Evolutionary conservation across 2,888 invertebrate species (phyloP), one percentile per base, ranked within the genome.

Genomic region (Pseudococcus jackbeardsleyi): DNA sequence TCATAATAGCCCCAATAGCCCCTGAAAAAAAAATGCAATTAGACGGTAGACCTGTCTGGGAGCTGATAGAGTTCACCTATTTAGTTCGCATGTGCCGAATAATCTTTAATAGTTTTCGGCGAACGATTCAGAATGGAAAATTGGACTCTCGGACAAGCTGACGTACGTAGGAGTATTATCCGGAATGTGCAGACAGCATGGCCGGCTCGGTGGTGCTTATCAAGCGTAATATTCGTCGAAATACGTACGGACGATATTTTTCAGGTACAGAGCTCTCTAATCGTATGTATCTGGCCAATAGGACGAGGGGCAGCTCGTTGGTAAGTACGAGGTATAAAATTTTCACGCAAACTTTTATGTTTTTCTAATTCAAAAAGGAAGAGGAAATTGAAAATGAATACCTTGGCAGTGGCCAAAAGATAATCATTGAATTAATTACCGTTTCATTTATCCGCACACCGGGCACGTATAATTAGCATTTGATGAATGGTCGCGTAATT

Each of bases 381-480:
- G 87, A 77, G 72, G 77, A 87, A 87, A 87, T 77, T 26, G 77
- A 87, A 87, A 87, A 77, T 77, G 77, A 87, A 88, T 79, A 88
- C 77, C 79, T 82, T 82, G 79, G 88, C 26, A 33, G 15, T 54
- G 33, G 79, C 48, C 46, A 54, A 54, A 82, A 59, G 77, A 79
- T 79, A 88, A 88, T 82, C 72, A 79, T 88, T 88, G 82, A 88
- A 88, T 88, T 88, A 88, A 88, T 88, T 88, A 86, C 86, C 86
- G 86, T 86, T 79, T 79, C 88, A 82, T 88, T 88, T 88, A 88
- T 79, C 54, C 79, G 79, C 46, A 79, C 88, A 88, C 82, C 88
- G 82, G 88, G 22, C 82, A 54, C 33, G 88, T 79, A 79, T 77
- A 87, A 88, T 88, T 88, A 88, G 82, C 88, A 88, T 88, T 88